These are phyloP conservation scores for Platynereis dumerilii DNA, from an alignment of 2,888 invertebrate species.

Conservation along the genomic window DNA sequence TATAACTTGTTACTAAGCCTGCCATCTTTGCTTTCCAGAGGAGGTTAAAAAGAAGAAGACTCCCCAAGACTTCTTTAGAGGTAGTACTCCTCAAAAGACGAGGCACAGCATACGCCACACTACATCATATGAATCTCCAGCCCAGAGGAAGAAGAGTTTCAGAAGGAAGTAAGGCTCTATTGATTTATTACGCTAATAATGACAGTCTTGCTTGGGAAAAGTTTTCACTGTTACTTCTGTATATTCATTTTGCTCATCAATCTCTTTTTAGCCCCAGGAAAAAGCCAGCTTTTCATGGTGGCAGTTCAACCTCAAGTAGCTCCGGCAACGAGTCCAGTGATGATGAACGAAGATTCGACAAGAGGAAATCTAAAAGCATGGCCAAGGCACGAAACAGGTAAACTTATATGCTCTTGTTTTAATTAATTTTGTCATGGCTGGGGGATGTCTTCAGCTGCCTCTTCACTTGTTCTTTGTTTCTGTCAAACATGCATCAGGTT, in stretches of 20 bases:
- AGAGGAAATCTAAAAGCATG: slow-evolving; percentile 65
- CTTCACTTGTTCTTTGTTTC: too few relatives aligned
- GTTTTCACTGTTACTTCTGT: too few relatives aligned
- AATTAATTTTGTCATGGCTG: too few relatives aligned
- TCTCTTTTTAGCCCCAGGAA: slow-evolving; percentile 34
- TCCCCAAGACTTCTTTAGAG: neutral
- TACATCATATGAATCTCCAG: slow-evolving; percentile 43
- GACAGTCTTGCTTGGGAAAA: too few relatives aligned
- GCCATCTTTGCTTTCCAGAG: neutral
- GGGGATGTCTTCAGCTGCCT: too few relatives aligned
- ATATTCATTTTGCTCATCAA: too few relatives aligned
- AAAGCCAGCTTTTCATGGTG: slow-evolving; percentile 54
- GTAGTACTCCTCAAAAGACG: neutral
- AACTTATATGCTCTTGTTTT: too few relatives aligned
- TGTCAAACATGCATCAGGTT: too few relatives aligned
- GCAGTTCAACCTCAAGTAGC: slow-evolving; percentile 48
- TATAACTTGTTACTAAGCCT: too few relatives aligned
- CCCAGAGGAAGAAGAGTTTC: slow-evolving; percentile 37
- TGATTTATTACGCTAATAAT: neutral
- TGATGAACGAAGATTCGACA: slow-evolving; percentile 65
- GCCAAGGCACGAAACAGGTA: slow-evolving; percentile 63
- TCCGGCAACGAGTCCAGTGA: slow-evolving; percentile 49
- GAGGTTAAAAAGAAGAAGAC: neutral
- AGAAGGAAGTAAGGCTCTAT: slow-evolving; percentile 30
- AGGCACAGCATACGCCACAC: slow-evolving; percentile 2